Evolutionary conservation across 2,888 invertebrate species (phyloP).

Genomic region (Microctonus hyperodae): DNA sequence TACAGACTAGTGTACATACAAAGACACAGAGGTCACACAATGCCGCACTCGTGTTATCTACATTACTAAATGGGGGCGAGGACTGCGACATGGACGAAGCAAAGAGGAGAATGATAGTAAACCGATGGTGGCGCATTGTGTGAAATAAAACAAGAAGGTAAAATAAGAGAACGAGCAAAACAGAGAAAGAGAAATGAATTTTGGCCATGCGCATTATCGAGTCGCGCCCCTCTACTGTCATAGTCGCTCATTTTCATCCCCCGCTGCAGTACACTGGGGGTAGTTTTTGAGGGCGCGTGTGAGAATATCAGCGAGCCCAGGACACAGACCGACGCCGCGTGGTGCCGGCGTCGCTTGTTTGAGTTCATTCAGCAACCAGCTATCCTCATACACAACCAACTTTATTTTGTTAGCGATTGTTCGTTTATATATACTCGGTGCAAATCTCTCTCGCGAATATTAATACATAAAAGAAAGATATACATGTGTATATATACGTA

Average conservation of each 20-base stretch:
- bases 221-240: conserved; percentile 51
- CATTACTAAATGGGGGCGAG: conserved; percentile 18
- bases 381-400: no score
- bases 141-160: background rate
- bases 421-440: background rate
- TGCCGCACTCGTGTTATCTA: background rate
- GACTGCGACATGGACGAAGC: conserved; percentile 28
- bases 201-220: conserved; percentile 58
- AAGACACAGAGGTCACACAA: conserved; percentile 35
- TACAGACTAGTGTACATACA: conserved; percentile 26
- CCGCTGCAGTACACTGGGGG: conserved; percentile 49
- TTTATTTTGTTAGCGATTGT: background rate
- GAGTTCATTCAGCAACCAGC: conserved; percentile 12
- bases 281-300: conserved; percentile 59
- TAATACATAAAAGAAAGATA: background rate
- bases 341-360: conserved; percentile 51
- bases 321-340: conserved; percentile 66
- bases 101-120: conserved; percentile 20
- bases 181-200: conserved; percentile 48
- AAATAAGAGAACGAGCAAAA: background rate
- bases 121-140: conserved; percentile 14
- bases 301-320: conserved; percentile 42
- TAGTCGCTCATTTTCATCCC: conserved; percentile 42
- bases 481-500: background rate
- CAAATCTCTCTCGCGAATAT: background rate